phyloP scores from a whole-genome alignment of 2,888 invertebrate species.

The Romanomermis culicivorax region DNA sequence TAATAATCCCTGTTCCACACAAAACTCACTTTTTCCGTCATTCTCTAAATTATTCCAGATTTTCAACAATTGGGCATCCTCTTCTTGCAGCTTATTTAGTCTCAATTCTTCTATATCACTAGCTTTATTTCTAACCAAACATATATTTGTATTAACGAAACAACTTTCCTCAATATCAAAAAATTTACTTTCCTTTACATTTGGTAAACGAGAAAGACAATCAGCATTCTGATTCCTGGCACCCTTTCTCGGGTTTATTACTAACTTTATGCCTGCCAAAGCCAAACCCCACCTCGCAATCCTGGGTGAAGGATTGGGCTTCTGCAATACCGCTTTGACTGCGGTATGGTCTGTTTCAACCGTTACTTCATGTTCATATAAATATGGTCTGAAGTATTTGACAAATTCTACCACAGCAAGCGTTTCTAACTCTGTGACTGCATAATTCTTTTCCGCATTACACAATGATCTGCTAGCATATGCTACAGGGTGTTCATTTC shows the following conservation, averaged over 20 bases:
- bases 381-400: conserved; percentile 29
- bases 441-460: conserved; percentile 27
- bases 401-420: conserved; percentile 25
- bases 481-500: conserved; percentile 13
- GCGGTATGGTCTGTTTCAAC: conserved; percentile 32
- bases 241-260: not conserved
- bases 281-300: conserved; percentile 31
- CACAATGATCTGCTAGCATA: conserved; percentile 15
- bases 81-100: too few species aligned
- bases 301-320: conserved; percentile 31
- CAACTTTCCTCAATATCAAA: not conserved
- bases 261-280: conserved; percentile 26
- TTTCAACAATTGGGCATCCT: too few species aligned
- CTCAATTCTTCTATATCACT: too few species aligned
- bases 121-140: too few species aligned
- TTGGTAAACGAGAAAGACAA: conserved; percentile 22
- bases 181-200: not conserved
- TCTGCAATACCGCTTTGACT: conserved; percentile 31
- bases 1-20: not conserved
- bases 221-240: conserved; percentile 28
- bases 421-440: conserved; percentile 29
- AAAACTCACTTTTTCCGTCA: not conserved
- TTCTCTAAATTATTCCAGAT: too few species aligned
- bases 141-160: not conserved
- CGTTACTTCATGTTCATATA: conserved; percentile 24